phyloP scores from a whole-genome alignment of 2,113 vertebrate species.

The Ardeotis arabs region DNA sequence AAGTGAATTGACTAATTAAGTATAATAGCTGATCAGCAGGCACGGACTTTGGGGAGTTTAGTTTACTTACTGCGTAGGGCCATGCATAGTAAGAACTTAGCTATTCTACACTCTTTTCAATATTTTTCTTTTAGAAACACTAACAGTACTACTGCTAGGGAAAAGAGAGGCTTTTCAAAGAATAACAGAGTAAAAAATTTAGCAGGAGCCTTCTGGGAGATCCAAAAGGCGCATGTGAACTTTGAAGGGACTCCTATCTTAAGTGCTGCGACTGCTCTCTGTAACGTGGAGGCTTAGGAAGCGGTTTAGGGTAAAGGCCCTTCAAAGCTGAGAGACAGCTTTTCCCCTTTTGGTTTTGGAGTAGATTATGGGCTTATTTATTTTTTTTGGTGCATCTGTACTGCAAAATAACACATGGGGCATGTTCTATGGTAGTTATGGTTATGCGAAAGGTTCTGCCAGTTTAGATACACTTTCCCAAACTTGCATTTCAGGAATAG shows the following conservation, averaged over 20 bases:
- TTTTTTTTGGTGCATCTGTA: neutral
- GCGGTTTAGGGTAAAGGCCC: neutral
- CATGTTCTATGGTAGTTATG: neutral
- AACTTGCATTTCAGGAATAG: neutral
- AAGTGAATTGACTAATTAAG: slow-evolving; percentile 8
- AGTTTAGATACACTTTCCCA: neutral
- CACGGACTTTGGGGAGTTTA: neutral
- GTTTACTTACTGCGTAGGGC: neutral
- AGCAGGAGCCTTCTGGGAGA: neutral
- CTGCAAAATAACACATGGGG: neutral
- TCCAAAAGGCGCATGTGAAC: neutral
- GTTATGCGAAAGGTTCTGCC: neutral
- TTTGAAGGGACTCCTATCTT: neutral
- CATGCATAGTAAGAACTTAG: neutral
- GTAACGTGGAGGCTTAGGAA: neutral
- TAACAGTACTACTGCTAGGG: neutral
- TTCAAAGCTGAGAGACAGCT: neutral
- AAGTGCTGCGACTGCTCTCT: neutral
- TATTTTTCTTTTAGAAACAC: neutral
- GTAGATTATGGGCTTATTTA: neutral
- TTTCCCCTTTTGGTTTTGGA: neutral
- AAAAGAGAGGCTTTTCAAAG: neutral
- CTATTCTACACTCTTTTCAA: neutral
- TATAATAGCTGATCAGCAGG: neutral
- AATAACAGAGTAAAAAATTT: neutral